Evolutionary conservation across 2,797 vertebrate genomes (phyloP).

Genomic region (Brotula barbata): DNA sequence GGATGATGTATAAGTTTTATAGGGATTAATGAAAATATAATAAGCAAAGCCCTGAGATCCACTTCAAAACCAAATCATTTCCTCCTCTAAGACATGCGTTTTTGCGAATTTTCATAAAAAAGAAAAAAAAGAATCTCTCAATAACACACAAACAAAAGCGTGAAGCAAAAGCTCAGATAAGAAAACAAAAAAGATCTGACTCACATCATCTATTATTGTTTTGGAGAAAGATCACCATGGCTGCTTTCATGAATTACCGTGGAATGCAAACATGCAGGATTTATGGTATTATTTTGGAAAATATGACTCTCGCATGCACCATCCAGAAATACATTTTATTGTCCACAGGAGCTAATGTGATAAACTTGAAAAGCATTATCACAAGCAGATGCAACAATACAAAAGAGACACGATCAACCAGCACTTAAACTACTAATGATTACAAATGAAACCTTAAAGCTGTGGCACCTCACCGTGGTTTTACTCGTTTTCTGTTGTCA

Average conservation of each 20-base stretch:
- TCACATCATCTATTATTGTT: background rate
- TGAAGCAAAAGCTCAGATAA: too few relatives aligned
- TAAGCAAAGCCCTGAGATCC: too few relatives aligned
- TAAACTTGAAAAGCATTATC: constrained; percentile 32
- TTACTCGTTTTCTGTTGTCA: constrained; percentile 18
- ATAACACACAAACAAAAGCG: too few relatives aligned
- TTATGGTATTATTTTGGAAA: constrained; percentile 15
- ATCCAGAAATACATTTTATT: constrained; percentile 67
- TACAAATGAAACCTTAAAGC: constrained; percentile 44
- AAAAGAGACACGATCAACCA: constrained; percentile 48
- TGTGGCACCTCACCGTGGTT: constrained; percentile 36
- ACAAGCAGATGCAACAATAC: constrained; percentile 54
- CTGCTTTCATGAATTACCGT: background rate
- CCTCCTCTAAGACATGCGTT: too few relatives aligned
- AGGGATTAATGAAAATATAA: too few relatives aligned
- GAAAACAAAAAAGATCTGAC: too few relatives aligned
- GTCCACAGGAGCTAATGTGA: constrained; percentile 65
- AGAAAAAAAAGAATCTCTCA: too few relatives aligned
- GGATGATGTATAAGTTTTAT: too few relatives aligned
- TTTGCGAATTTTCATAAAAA: too few relatives aligned
- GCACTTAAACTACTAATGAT: constrained; percentile 31
- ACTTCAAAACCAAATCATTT: too few relatives aligned
- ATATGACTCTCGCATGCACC: constrained; percentile 29
- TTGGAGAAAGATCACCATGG: background rate
- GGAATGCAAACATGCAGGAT: background rate